phyloP scores from a whole-genome alignment of 2,797 vertebrate genomes.

The Natrix natrix region DNA sequence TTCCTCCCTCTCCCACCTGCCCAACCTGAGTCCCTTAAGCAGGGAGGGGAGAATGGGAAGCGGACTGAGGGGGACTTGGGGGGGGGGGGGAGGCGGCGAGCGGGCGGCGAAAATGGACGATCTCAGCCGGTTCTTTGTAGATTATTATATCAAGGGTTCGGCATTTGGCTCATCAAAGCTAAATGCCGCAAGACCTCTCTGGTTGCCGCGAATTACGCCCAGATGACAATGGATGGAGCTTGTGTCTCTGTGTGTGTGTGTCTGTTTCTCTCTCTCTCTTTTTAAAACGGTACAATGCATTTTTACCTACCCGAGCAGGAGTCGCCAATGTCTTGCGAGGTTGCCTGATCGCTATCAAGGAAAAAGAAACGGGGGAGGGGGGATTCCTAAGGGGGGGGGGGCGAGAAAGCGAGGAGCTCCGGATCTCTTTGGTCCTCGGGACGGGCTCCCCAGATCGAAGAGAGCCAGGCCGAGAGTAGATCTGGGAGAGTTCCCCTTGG shows the following conservation, averaged over 20 bases:
- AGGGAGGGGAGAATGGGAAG: background rate
- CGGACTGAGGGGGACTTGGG: conserved; percentile 45
- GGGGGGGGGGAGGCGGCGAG: conserved; percentile 59
- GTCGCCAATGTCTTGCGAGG: conserved; percentile 85
- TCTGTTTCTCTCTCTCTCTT: background rate
- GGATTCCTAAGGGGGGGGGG: background rate
- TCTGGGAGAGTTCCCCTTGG: conserved; percentile 85
- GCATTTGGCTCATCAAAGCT: conserved; percentile 86
- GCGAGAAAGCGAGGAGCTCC: background rate
- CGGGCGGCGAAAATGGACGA: conserved; percentile 75
- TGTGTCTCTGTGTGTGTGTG: background rate
- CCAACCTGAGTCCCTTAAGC: background rate
- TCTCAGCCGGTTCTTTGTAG: conserved; percentile 83
- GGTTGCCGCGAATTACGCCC: conserved; percentile 86
- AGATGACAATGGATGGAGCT: conserved; percentile 88
- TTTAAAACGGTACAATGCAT: conserved; percentile 92
- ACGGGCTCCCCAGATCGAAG: conserved; percentile 80
- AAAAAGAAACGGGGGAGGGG: conserved; percentile 6
- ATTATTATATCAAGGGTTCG: conserved; percentile 85
- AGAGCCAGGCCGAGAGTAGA: conserved; percentile 81
- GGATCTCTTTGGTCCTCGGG: conserved; percentile 74
- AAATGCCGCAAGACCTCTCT: conserved; percentile 92
- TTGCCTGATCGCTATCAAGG: conserved; percentile 84
- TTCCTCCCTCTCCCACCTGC: conserved; percentile 45
- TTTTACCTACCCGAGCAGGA: conserved; percentile 89